Base-by-base conservation (phyloP, 2,888 invertebrate species). In the Hemithea aestivaria region DNA sequence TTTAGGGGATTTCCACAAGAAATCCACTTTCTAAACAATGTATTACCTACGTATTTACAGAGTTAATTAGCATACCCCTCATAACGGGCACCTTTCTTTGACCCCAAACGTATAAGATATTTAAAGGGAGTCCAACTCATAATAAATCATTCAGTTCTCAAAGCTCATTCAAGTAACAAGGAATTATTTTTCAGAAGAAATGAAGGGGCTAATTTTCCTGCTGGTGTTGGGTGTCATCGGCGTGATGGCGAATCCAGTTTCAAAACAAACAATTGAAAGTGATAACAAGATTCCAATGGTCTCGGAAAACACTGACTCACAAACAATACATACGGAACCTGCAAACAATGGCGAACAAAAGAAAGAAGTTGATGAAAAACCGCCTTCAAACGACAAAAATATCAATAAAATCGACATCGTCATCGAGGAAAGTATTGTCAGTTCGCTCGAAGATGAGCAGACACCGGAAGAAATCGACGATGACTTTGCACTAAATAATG, bases 61-160 rank as follows among this genome's bases (percentile, higher is more conserved):
- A 20, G 26, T 30, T 27, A 23, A 36, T 50, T 48, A 50, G 42
- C 5, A 5, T 29, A 44, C 35, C 23, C 23, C 3, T 10, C 30
- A 20, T 20, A 29, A 57, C 62, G 47, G 54, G 48, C 52, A 59
- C 68, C 80, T 82, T 82, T 83, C 78, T 81, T 73, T 57, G 79
- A 65, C 83, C 80, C 54, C 68, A 55, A 66, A 73, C 38, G 44
- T 40, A 16, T 35, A 33, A 51, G 59, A 76, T 84, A 84, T 72
- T 48, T 50, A 53, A 82, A 81, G 60, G 47, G 58, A 38, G 48
- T 40, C 28, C 37, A 38, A 39, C 36, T 35, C 42, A 39, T 50
- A 47, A 48, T 23, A 25, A 47, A 49, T 53, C 49, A 55, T 43
- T 58, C 34, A 31, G 39, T 39, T 31, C 41, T 49, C 37, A 33